Evolutionary conservation across 2,888 invertebrate species (phyloP), one percentile per base, ranked within the genome.

Genomic region (Caenorhabditis auriculariae): DNA sequence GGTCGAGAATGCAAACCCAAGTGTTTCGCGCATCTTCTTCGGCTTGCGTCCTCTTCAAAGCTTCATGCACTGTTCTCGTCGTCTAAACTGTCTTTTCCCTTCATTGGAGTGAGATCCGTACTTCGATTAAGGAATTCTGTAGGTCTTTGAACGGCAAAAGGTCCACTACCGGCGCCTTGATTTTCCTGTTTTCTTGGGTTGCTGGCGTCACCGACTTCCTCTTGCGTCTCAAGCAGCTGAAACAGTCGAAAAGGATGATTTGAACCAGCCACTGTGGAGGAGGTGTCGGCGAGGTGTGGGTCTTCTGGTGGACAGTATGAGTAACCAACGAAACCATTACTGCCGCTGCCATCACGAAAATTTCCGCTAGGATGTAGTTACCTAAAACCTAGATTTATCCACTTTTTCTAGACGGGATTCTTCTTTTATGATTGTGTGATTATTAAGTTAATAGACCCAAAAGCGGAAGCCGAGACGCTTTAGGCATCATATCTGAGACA

Each of bases 401-500:
- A n/a, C n/a, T n/a, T n/a, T n/a, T n/a, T n/a, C n/a, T 24, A 37
- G n/a, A 17, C 12, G 7, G 4, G 24, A 32, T 43, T 19, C 3
- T 2, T 19, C 5, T 28, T 35, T 3, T 21, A 43, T 9, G 41
- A 43, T 24, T 5, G 41, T 7, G 27, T 15, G 21, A 17, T 21
- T 17, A 9, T 24, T 35, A 6, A 29, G 17, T 24, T 23, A 17
- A 2, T 4, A 32, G 15, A 65, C 69, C 72, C 15, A 73, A 54
- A 7, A 73, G 54, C 9, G 72, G 72, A 17, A 73, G 60, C 29
- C 63, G 47, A 6, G 67, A 64, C 9, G 72, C 66, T 48, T 73
- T 73, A 2, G 72, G 72, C 70, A 73, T 70, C 70, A 73, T 73
- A 52, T 73, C 68, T 19, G 69, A 58, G 4, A 73, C 70, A 6